These are phyloP conservation scores for Acrocera orbiculus DNA, from an alignment of 2,888 invertebrate species.

Conservation along the genomic window DNA sequence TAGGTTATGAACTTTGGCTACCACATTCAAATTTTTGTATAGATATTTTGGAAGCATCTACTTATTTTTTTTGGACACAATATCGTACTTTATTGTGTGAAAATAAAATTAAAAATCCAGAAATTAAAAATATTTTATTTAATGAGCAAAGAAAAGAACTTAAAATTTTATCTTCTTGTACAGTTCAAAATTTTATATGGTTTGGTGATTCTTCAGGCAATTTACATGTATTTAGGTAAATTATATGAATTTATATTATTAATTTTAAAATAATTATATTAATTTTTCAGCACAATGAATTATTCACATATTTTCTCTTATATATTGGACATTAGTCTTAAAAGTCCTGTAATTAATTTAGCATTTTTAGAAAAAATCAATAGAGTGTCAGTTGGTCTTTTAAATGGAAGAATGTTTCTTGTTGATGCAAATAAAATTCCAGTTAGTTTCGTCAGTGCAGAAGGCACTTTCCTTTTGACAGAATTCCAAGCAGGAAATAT, in stretches of 20 bases:
- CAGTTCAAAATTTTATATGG: constrained; percentile 66
- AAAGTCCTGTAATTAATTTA: constrained; percentile 48
- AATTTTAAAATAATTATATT: not conserved
- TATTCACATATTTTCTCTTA: constrained; percentile 43
- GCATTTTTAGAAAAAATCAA: constrained; percentile 45
- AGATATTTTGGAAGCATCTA: constrained; percentile 39
- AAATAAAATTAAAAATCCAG: not conserved
- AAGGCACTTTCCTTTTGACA: constrained; percentile 60
- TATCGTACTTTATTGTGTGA: constrained; percentile 34
- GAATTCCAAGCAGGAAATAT: constrained; percentile 54
- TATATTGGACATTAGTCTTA: constrained; percentile 47
- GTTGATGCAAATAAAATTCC: constrained; percentile 44
- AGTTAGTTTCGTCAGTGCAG: constrained; percentile 42
- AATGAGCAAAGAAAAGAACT: constrained; percentile 12
- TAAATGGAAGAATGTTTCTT: constrained; percentile 60
- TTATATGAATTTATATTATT: constrained; percentile 10
- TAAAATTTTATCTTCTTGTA: constrained; percentile 37
- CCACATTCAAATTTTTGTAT: constrained; percentile 47
- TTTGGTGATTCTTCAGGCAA: constrained; percentile 77
- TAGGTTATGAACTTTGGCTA: constrained; percentile 57
- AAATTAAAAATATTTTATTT: not conserved
- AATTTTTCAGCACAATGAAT: constrained; percentile 32
- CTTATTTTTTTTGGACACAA: constrained; percentile 40
- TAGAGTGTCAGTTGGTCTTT: constrained; percentile 64
- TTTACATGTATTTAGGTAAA: constrained; percentile 63